These are phyloP conservation scores for Papilio helenus DNA, from an alignment of 1,140 invertebrate genomes.

Conservation along the genomic window DNA sequence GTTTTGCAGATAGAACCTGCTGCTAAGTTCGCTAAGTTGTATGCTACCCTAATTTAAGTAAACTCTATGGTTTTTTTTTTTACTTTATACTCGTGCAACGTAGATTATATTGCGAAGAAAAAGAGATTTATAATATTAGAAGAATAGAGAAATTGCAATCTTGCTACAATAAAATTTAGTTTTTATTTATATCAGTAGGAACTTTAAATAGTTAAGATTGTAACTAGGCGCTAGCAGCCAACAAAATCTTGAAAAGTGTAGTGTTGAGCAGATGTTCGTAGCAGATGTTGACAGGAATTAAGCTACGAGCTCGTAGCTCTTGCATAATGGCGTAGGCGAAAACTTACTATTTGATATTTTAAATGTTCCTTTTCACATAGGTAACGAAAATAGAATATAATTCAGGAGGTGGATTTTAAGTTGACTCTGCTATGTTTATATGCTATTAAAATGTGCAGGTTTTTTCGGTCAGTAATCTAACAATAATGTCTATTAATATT, in stretches of 20 bases:
- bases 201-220: neutral
- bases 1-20: neutral
- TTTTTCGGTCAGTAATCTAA: too few species aligned
- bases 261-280: conserved; percentile 9
- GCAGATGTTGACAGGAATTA: conserved; percentile 24
- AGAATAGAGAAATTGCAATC: too few species aligned
- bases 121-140: too few species aligned
- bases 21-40: neutral
- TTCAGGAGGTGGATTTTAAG: neutral
- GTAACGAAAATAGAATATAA: neutral
- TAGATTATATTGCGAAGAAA: too few species aligned
- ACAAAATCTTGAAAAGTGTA: conserved; percentile 19
- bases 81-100: too few species aligned
- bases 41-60: conserved; percentile 5
- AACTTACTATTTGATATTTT: conserved; percentile 5
- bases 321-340: conserved; percentile 6
- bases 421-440: too few species aligned
- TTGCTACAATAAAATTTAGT: neutral
- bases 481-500: too few species aligned
- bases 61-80: too few species aligned
- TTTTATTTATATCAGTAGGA: neutral
- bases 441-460: too few species aligned
- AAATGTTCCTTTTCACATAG: neutral
- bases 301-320: conserved; percentile 16
- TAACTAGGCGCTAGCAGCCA: neutral